A percentile compares a stretch with the other conserved stretches of the same genome.
phyloP scores from a whole-genome alignment of 2,797 vertebrate genomes.

The Sebastes steindachneri region DNA sequence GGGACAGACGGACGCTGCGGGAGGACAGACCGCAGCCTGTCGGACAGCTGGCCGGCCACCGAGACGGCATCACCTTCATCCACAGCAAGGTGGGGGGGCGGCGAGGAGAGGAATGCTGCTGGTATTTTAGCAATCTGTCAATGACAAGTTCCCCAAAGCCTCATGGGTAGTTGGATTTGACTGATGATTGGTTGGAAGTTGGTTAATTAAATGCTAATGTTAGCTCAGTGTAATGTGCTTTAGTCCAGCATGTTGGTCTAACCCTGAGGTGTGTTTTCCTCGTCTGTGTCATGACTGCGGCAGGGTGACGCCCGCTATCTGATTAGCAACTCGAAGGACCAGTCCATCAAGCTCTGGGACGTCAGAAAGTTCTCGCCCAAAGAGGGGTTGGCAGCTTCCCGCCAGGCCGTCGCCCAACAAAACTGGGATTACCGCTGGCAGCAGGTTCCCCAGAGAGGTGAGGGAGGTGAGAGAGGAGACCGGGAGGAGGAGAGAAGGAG shows the following conservation, averaged over 20 bases:
- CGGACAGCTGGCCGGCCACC: constrained; percentile 91
- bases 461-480: constrained; percentile 40
- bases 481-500: not conserved
- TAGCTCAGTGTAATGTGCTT: not conserved
- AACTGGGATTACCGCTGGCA: constrained; percentile 98
- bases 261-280: not conserved
- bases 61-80: constrained; percentile 96
- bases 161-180: not conserved
- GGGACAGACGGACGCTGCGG: constrained; percentile 92
- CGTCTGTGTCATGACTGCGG: not conserved
- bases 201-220: constrained; percentile 6
- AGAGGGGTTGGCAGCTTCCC: constrained; percentile 91
- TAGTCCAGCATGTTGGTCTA: not conserved
- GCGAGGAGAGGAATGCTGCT: not conserved
- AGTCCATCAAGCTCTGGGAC: constrained; percentile 96
- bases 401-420: constrained; percentile 91
- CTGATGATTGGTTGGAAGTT: not conserved
- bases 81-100: constrained; percentile 88
- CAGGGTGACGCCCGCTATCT: constrained; percentile 93
- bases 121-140: constrained; percentile 29
- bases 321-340: constrained; percentile 96
- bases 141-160: not conserved
- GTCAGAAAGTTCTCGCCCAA: constrained; percentile 91
- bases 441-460: constrained; percentile 93
- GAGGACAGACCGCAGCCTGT: constrained; percentile 93